Conservation (phyloP, 2,888 invertebrate genomes). For the Eupithecia pulchellata region DNA sequence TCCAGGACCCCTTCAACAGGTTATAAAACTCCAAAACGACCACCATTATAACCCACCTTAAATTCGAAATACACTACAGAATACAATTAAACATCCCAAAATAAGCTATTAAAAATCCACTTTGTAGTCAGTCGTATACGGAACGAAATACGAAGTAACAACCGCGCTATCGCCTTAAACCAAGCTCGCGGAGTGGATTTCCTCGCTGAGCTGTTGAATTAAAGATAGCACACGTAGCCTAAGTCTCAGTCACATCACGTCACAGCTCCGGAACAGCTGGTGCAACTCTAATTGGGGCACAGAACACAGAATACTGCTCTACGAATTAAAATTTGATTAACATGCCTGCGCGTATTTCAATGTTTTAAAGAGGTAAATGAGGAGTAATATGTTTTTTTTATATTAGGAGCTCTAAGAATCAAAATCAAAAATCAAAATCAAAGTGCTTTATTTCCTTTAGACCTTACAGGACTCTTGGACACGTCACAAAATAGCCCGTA, state of each 20-base stretch:
- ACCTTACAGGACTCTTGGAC: no score
- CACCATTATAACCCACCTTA: neutral
- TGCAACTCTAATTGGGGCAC: conserved; percentile 9
- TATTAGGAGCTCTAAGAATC: no score
- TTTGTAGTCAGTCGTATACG: conserved; percentile 16
- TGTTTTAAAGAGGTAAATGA: neutral
- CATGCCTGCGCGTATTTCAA: neutral
- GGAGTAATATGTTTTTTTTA: no score
- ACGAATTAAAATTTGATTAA: neutral
- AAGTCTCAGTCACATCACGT: conserved; percentile 38
- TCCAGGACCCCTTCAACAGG: no score
- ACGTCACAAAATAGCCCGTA: no score
- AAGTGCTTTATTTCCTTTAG: no score
- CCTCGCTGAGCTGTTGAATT: conserved; percentile 66
- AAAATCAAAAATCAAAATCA: no score
- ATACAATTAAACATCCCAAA: conserved; percentile 1
- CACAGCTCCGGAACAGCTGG: conserved; percentile 28
- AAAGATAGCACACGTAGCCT: conserved; percentile 69
- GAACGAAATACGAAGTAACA: conserved; percentile 22
- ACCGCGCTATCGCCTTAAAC: conserved; percentile 32
- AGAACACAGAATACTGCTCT: neutral
- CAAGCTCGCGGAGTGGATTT: conserved; percentile 44
- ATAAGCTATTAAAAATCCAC: conserved; percentile 27
- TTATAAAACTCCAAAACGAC: neutral
- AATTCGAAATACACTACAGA: neutral